Evolutionary conservation across 1,140 invertebrate species (phyloP).

Genomic region (Cotesia glomerata): DNA sequence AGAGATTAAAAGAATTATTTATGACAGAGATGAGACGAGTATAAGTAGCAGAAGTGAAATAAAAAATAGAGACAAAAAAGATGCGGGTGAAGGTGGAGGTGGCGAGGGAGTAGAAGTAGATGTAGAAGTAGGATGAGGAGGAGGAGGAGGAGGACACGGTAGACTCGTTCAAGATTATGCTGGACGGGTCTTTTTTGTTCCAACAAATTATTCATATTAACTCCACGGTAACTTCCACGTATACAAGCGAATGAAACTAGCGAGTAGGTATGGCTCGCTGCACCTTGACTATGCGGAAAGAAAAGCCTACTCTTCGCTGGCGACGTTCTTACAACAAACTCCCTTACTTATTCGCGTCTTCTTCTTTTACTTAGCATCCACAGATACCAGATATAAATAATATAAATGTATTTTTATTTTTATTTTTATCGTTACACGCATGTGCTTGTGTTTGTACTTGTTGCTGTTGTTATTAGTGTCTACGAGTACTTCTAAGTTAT

Average conservation of each 20-base stretch:
- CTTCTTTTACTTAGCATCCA: constrained; percentile 2
- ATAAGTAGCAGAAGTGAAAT: not conserved
- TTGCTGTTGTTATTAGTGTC: too few relatives aligned
- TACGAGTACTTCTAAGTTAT: too few relatives aligned
- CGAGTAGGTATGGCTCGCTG: constrained; percentile 57
- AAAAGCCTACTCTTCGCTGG: constrained; percentile 50
- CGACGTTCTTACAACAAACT: not conserved
- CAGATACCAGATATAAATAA: too few relatives aligned
- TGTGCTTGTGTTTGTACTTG: too few relatives aligned
- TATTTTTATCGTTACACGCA: too few relatives aligned
- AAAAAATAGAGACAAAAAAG: not conserved
- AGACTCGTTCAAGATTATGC: constrained; percentile 41
- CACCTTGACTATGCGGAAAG: constrained; percentile 63
- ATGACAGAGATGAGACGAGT: not conserved
- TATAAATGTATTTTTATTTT: too few relatives aligned
- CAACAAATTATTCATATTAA: constrained; percentile 53
- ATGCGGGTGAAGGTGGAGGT: not conserved
- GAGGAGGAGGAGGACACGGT: constrained; percentile 36
- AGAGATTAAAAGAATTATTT: not conserved
- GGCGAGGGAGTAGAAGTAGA: not conserved
- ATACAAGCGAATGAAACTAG: constrained; percentile 15
- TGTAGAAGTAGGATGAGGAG: constrained; percentile 9
- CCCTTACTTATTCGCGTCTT: not conserved
- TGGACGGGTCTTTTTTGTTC: constrained; percentile 10
- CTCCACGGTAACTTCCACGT: constrained; percentile 38